phyloP scores from a whole-genome alignment of 2,113 vertebrate species.

The Corynorhinus townsendii region DNA sequence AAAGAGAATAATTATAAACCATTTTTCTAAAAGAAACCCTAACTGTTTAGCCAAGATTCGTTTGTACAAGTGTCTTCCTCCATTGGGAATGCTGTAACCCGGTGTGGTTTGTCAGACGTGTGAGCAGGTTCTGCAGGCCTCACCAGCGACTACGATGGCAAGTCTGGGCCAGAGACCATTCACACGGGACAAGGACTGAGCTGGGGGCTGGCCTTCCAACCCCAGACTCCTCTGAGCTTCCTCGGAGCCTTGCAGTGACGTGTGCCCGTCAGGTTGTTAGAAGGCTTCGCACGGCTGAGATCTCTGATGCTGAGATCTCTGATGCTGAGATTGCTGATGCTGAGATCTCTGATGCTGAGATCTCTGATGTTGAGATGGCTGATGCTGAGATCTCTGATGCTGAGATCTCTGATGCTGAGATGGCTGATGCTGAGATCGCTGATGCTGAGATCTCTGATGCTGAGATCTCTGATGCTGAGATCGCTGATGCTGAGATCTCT shows the following conservation, averaged over 20 bases:
- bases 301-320: too few species aligned
- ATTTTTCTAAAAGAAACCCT: not conserved
- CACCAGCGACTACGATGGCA: not conserved
- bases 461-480: too few species aligned
- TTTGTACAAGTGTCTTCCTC: not conserved
- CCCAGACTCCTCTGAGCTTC: too few species aligned
- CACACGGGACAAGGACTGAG: not conserved
- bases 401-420: too few species aligned
- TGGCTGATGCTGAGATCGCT: too few species aligned
- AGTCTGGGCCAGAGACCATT: not conserved
- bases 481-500: too few species aligned
- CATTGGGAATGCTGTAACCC: not conserved
- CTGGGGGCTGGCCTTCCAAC: accelerated
- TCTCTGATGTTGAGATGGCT: too few species aligned
- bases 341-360: too few species aligned
- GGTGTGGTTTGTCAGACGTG: not conserved
- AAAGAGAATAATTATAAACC: not conserved
- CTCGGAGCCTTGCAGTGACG: not conserved
- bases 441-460: too few species aligned
- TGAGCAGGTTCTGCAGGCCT: too few species aligned
- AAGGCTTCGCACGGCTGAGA: not conserved
- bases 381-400: too few species aligned
- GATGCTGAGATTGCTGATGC: too few species aligned
- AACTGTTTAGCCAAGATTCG: not conserved
- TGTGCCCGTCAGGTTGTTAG: not conserved